Evolutionary conservation across 1,140 invertebrate species (phyloP).

Genomic region (Pantala flavescens): DNA sequence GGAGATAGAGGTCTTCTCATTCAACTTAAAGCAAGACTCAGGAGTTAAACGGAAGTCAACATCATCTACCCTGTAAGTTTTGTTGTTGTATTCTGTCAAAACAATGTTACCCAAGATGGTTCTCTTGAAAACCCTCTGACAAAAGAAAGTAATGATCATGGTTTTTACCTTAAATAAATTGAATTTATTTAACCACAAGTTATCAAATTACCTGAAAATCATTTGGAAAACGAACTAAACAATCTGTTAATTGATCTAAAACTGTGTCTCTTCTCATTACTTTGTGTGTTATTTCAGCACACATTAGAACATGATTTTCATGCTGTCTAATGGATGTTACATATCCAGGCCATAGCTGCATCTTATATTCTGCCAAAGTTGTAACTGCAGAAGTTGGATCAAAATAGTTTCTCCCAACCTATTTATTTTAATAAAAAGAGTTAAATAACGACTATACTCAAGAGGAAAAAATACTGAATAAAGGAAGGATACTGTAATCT

Average conservation of each 20-base stretch:
- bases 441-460: too few species aligned
- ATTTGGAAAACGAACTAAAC: constrained; percentile 23
- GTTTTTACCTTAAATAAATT: too few species aligned
- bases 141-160: too few species aligned
- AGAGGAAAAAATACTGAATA: too few species aligned
- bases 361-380: constrained; percentile 31
- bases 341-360: constrained; percentile 65
- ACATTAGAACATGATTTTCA: constrained; percentile 57
- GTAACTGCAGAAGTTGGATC: constrained; percentile 42
- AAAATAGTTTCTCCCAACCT: constrained; percentile 66
- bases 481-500: too few species aligned
- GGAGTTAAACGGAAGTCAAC: constrained; percentile 65
- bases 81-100: constrained; percentile 56
- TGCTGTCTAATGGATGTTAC: constrained; percentile 69
- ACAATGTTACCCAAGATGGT: constrained; percentile 33
- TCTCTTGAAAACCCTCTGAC: background rate
- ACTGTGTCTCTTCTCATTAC: constrained; percentile 50
- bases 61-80: constrained; percentile 69
- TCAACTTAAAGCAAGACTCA: constrained; percentile 51
- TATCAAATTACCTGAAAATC: constrained; percentile 21
- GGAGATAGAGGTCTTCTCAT: constrained; percentile 42
- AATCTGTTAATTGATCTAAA: constrained; percentile 44
- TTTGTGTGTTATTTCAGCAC: constrained; percentile 65
- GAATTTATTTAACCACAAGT: too few species aligned
- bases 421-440: background rate